These are phyloP conservation scores for Drosophila pruinosa DNA, from an alignment of 1,140 invertebrate genomes.

Conservation along the genomic window DNA sequence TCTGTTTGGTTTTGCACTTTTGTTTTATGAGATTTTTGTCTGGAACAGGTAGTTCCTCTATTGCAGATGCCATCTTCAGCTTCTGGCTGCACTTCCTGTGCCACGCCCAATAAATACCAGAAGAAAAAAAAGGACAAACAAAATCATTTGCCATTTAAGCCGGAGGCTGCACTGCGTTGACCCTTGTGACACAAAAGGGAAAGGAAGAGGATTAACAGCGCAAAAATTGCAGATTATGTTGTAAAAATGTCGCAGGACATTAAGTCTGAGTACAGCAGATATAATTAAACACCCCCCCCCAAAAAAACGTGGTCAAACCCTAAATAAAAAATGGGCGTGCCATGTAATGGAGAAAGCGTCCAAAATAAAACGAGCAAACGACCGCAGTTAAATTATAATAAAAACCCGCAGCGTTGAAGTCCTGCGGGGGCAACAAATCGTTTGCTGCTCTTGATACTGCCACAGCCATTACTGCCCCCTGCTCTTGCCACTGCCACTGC, in stretches of 20 bases:
- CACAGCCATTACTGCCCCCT: constrained; percentile 8
- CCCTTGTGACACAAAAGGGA: constrained; percentile 17
- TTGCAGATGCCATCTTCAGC: constrained; percentile 25
- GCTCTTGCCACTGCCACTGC: neutral
- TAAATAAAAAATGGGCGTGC: constrained; percentile 47
- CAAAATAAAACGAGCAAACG: constrained; percentile 33
- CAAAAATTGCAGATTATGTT: constrained; percentile 62
- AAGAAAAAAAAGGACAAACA: neutral
- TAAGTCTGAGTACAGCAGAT: constrained; percentile 14
- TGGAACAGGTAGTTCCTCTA: constrained; percentile 39
- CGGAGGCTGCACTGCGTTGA: constrained; percentile 17
- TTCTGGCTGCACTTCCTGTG: constrained; percentile 66
- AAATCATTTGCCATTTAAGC: constrained; percentile 59
- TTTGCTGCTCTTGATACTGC: constrained; percentile 16
- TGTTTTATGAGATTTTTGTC: neutral
- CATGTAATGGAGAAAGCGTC: constrained; percentile 52
- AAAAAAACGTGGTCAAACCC: neutral
- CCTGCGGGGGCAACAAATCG: constrained; percentile 57
- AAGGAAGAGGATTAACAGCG: constrained; percentile 59
- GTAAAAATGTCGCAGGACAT: constrained; percentile 66
- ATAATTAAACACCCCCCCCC: constrained; percentile 18
- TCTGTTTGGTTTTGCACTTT: neutral
- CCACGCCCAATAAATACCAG: constrained; percentile 59
- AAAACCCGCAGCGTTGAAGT: constrained; percentile 63
- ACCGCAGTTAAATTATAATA: constrained; percentile 35